Base-by-base conservation (phyloP, 2,797 vertebrate genomes). In the Enteromius treurensis region DNA sequence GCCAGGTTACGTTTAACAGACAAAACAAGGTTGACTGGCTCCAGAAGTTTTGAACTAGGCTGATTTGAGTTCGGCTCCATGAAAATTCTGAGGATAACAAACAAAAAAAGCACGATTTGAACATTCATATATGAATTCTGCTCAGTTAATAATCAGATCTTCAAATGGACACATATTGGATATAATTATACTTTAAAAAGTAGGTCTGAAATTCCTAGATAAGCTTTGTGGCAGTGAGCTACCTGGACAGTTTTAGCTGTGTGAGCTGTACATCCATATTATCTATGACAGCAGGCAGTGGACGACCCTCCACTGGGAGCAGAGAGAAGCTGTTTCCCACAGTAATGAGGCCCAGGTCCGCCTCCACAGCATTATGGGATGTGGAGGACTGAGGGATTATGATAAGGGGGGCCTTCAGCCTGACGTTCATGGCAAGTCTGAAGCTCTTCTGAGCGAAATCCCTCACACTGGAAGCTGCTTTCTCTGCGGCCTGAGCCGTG, bases 321-420 rank as follows among this genome's bases (percentile, higher is more conserved):
- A 96, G 87, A 53, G 89, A 92, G 86, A 97, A 97, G 77, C 88
- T 91, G 86, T 97, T 97, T 80, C 91, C 92, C 81, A 97, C 91
- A 2, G 94, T 95, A 85, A 99, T 97, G 84, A 98, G 91, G 32
- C 98, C 98, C 85, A 99, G 95, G 86, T 99, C 98, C 70, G 97
- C 91, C 64, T 96, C 94, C 0, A 99, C 88, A 17, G 95, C 97
- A 87, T 90, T 92, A 23, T 91, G 88, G 23, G 97, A 98, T 67
- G 89, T 78, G 0, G 98, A 97, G 1, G 97, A 98, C 92, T 97
- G 96, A 0, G 98, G 98, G 73, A 99, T 93, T 68, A 99, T 86
- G 86, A 99, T 95, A 70, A 99, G 95, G 0, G 98, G 98, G 0
- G 98, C 98, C 91, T 99, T 98, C 86, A 99, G 90, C 21, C 94